Conservation (phyloP, 2,113 vertebrate species). For the Podilymbus podiceps region DNA sequence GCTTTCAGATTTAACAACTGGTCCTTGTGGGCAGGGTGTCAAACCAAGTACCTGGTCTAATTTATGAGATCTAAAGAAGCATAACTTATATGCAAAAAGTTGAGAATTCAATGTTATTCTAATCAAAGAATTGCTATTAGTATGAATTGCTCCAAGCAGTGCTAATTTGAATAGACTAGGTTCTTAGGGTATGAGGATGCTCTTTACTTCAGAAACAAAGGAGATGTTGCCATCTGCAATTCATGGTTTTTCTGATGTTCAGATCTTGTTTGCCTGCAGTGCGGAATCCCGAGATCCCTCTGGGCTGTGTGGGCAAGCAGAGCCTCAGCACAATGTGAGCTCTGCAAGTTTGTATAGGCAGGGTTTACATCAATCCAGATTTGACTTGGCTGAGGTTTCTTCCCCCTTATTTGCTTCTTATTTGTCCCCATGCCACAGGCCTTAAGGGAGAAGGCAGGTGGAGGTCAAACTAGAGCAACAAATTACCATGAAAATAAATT, state of each 20-base stretch:
- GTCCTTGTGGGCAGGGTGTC: background rate
- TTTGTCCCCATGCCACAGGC: background rate
- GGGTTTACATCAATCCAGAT: background rate
- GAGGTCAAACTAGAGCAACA: background rate
- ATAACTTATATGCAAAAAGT: background rate
- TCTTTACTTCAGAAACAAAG: background rate
- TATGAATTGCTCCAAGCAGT: background rate
- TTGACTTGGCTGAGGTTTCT: background rate
- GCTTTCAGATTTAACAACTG: background rate
- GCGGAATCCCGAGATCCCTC: background rate
- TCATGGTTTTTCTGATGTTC: background rate
- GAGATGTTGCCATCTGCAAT: background rate
- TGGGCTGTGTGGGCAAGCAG: background rate
- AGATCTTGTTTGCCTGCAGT: background rate
- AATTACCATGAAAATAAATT: background rate
- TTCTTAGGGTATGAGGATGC: background rate
- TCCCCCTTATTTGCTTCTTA: background rate
- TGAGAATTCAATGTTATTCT: background rate
- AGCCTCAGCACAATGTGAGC: background rate
- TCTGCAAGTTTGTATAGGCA: background rate
- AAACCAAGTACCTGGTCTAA: background rate
- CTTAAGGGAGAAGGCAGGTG: background rate
- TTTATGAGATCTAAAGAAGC: background rate
- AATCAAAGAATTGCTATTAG: background rate
- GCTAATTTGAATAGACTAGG: background rate